Base-by-base conservation (phyloP, 2,113 vertebrate genomes). In the Telmatochromis sp. region DNA sequence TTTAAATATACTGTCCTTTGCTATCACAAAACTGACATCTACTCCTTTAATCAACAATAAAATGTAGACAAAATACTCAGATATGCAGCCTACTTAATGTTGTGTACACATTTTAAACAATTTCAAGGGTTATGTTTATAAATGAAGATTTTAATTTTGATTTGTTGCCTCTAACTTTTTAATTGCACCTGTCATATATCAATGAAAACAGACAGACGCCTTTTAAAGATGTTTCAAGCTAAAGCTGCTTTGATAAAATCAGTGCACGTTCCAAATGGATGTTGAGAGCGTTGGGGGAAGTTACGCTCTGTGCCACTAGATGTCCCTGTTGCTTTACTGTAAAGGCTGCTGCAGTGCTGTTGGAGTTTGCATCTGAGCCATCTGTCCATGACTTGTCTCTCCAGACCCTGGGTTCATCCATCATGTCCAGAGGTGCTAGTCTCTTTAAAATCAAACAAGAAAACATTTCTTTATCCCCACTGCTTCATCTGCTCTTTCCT, bases 311-410 rank as follows among this genome's bases (percentile, higher is more conserved):
- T 84, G 87, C 96, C 97, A 97, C 97, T 96, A 95, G 97, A 96
- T 97, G 98, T 97, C 97, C 94, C 96, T 96, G 96, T 97, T 96
- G 93, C 14, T 96, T 95, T 89, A 95, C 93, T 6, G 79, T 95
- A 93, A 55, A 68, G 53, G 26, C 54, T n/a, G 79, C 55, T 42
- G 35, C 80, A 51, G n/a, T 75, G 60, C 82, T 89, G 63, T 78
- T 15, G 89, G 87, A 42, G 84, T 51, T 68, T 55, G 82, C 82
- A 19, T 84, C 73, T 57, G 80, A 88, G 78, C 91, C 91, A 86
- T 92, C 89, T 93, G 92, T 94, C 93, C 93, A 89, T 85, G 91
- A 90, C 92, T 93, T 92, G 95, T 95, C 96, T 93, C 79, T 92
- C 88, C 90, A 90, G 88, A 90, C 87, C 91, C 83, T 78, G 45